These are phyloP conservation scores for Sebastes jordani DNA, from an alignment of 2,797 vertebrate genomes.

Conservation along the genomic window DNA sequence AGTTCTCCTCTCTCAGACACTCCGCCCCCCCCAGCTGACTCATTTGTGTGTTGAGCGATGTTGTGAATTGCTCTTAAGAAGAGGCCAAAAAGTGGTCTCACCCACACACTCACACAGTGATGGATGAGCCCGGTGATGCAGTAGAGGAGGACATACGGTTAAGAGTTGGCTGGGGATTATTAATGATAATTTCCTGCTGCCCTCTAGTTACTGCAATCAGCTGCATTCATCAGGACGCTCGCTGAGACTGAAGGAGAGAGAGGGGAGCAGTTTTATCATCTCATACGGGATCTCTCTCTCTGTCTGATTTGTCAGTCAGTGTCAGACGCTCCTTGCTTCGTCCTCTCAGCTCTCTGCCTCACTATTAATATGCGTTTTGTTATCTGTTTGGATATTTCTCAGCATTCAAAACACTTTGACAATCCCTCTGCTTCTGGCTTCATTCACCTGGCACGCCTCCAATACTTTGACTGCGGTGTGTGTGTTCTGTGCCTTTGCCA, in stretches of 20 bases:
- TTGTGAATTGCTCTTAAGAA: constrained; percentile 26
- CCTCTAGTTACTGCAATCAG: constrained; percentile 38
- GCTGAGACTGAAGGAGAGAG: neutral
- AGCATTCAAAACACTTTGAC: constrained; percentile 45
- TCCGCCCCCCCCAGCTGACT: constrained; percentile 7
- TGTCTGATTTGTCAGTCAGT: constrained; percentile 41
- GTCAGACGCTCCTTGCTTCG: constrained; percentile 20
- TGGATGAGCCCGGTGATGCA: constrained; percentile 2
- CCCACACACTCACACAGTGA: constrained; percentile 14
- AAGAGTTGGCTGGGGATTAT: constrained; percentile 54
- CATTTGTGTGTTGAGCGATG: constrained; percentile 11
- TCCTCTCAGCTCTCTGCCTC: constrained; percentile 22
- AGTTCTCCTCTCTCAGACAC: neutral
- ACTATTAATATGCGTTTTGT: constrained; percentile 38
- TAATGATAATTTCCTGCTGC: constrained; percentile 57
- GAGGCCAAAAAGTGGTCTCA: constrained; percentile 17
- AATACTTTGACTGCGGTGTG: constrained; percentile 7
- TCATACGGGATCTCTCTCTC: constrained; percentile 23
- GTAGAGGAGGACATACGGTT: constrained; percentile 39
- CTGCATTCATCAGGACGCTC: constrained; percentile 33
- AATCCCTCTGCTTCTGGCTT: constrained; percentile 47
- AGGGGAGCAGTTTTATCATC: constrained; percentile 16
- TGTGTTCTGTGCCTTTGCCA: constrained; percentile 23
- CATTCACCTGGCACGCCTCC: constrained; percentile 45
- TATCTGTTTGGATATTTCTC: constrained; percentile 50